These are phyloP conservation scores for Sylvilagus bachmani DNA, from an alignment of 2,113 vertebrate genomes.

Conservation along the genomic window DNA sequence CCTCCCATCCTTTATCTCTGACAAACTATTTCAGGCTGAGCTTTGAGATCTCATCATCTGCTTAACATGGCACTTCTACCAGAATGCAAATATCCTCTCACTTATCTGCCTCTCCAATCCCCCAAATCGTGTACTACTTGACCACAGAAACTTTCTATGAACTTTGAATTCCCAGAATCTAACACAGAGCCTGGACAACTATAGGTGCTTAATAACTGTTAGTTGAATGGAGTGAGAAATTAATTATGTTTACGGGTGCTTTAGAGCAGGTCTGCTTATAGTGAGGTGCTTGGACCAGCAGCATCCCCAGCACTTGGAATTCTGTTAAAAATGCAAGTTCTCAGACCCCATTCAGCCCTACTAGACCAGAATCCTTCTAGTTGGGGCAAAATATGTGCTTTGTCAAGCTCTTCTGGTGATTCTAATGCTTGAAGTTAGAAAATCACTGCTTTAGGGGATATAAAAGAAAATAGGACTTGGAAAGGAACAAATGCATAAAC, in stretches of 20 bases:
- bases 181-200: background rate
- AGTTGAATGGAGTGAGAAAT: background rate
- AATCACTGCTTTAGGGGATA: background rate
- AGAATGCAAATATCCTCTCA: background rate
- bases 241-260: background rate
- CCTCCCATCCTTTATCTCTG: background rate
- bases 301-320: background rate
- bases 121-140: background rate
- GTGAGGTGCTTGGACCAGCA: background rate
- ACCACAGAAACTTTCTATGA: background rate
- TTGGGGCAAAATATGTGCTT: background rate
- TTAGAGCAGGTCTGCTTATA: background rate
- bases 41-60: background rate
- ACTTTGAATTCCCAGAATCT: background rate
- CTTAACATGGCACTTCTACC: background rate
- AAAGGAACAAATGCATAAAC: background rate
- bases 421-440: background rate
- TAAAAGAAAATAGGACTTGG: background rate
- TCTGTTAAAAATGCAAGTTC: background rate
- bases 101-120: background rate
- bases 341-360: background rate
- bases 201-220: background rate
- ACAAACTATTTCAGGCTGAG: background rate
- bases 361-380: background rate
- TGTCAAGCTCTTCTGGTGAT: background rate